These are phyloP conservation scores for Meda fulgida DNA, from an alignment of 2,797 vertebrate species.

Conservation along the genomic window DNA sequence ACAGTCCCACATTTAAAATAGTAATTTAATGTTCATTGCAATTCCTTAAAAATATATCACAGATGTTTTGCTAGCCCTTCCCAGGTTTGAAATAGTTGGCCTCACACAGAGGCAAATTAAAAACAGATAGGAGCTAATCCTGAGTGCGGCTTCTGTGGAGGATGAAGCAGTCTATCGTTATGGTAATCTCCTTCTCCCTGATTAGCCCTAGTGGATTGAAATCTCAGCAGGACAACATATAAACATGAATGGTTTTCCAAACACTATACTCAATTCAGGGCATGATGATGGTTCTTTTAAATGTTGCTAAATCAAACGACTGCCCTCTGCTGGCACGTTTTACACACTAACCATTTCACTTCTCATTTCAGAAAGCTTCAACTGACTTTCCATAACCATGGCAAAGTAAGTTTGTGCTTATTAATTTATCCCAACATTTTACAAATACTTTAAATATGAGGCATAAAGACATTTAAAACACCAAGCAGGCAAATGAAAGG, in stretches of 20 bases:
- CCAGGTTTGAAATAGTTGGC: conserved; percentile 15
- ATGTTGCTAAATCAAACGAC: conserved; percentile 7
- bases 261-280: conserved; percentile 17
- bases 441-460: background rate
- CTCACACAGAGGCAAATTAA: conserved; percentile 29
- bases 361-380: conserved; percentile 65
- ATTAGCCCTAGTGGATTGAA: conserved; percentile 51
- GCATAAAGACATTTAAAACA: background rate
- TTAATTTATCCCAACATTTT: background rate
- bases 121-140: conserved; percentile 37
- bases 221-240: conserved; percentile 20
- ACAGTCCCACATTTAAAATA: background rate
- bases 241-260: conserved; percentile 33
- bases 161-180: conserved; percentile 40
- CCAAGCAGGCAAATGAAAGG: background rate
- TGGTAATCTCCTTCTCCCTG: conserved; percentile 48
- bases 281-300: background rate
- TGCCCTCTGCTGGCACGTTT: conserved; percentile 4
- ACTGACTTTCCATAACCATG: conserved; percentile 67
- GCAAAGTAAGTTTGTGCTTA: conserved; percentile 72
- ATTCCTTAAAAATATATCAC: background rate
- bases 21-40: background rate
- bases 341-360: background rate
- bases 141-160: conserved; percentile 15
- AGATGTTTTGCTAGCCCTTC: background rate